These are phyloP conservation scores for Crotalus helleri DNA, from an alignment of 2,113 vertebrate species.

Conservation along the genomic window DNA sequence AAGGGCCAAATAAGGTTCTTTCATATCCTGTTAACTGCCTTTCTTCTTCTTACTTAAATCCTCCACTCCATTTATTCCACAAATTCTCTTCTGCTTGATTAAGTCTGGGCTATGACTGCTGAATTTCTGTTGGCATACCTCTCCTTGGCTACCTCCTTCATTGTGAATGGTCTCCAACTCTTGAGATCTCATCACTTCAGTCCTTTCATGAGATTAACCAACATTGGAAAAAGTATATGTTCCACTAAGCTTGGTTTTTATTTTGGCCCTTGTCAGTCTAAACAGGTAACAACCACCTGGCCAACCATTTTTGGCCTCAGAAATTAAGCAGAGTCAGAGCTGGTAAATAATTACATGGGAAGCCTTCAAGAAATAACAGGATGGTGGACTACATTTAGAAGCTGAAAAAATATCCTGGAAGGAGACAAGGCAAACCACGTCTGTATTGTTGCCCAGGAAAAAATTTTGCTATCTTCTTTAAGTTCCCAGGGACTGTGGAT, in stretches of 20 bases:
- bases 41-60: not conserved
- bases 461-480: not conserved
- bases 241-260: not conserved
- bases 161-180: not conserved
- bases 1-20: not conserved
- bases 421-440: not conserved
- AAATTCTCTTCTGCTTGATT: not conserved
- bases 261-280: not conserved
- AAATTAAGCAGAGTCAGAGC: not conserved
- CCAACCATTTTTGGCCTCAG: not conserved
- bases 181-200: not conserved
- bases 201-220: not conserved
- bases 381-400: not conserved
- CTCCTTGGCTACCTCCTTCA: not conserved
- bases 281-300: not conserved
- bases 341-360: not conserved
- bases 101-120: not conserved
- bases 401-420: not conserved
- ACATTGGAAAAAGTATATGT: not conserved
- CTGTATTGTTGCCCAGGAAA: not conserved
- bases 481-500: not conserved
- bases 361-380: not conserved
- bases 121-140: not conserved
- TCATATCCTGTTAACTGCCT: not conserved
- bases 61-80: not conserved